These are phyloP conservation scores for Pogonomyrmex californicus DNA, from an alignment of 1,140 invertebrate genomes.

Conservation along the genomic window DNA sequence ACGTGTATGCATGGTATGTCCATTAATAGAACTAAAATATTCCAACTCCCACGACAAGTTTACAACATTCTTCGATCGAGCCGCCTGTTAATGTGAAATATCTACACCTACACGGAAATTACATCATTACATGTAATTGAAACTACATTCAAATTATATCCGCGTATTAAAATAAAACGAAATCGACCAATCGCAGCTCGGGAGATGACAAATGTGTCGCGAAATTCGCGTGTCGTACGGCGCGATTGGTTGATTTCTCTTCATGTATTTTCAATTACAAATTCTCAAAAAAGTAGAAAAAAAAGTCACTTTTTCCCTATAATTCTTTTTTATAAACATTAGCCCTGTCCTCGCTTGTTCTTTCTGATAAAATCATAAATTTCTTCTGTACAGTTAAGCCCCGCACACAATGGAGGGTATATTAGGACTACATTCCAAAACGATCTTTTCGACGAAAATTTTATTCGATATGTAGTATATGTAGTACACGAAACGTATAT, in stretches of 20 bases:
- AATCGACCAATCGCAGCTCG: neutral
- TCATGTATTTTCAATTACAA: neutral
- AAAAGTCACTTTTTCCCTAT: neutral
- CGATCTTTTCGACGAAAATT: neutral
- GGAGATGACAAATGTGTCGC: neutral
- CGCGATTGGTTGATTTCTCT: neutral
- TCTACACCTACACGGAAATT: neutral
- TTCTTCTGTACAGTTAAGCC: neutral
- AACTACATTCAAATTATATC: neutral
- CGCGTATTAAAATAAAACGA: neutral
- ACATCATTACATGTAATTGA: too few relatives aligned
- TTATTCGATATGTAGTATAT: too few relatives aligned
- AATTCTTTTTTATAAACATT: neutral
- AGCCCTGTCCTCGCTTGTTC: too few relatives aligned
- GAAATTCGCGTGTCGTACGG: neutral
- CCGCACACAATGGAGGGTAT: too few relatives aligned
- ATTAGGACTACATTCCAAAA: too few relatives aligned
- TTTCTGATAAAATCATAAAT: neutral
- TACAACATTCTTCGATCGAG: too few relatives aligned
- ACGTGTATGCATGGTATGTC: too few relatives aligned
- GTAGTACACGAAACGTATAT: too few relatives aligned
- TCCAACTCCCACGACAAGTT: neutral
- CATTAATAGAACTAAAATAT: neutral
- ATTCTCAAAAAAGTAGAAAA: too few relatives aligned
- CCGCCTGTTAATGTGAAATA: neutral